Evolutionary conservation across 64 coral and sea anemone genomes (phyloP).

Genomic region (Actinia equina): DNA sequence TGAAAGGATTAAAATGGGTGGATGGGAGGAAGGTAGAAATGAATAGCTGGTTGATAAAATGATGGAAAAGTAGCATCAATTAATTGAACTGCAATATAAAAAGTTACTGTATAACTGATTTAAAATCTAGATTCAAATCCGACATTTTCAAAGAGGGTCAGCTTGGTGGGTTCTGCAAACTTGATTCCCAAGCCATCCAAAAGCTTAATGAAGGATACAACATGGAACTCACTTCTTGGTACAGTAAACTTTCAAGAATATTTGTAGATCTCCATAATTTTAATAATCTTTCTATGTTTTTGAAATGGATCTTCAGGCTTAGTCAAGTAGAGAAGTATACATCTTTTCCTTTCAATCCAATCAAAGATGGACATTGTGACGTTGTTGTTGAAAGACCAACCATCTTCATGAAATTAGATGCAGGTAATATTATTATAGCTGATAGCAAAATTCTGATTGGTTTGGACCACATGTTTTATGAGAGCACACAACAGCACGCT

Average conservation of each 20-base stretch:
- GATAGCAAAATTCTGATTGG: too few relatives aligned
- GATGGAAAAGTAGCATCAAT: too few relatives aligned
- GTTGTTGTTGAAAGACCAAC: slow-evolving; percentile 88
- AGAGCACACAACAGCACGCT: too few relatives aligned
- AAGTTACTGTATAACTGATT: background rate
- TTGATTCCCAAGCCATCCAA: slow-evolving; percentile 25
- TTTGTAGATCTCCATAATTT: too few relatives aligned
- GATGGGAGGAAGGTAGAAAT: too few relatives aligned
- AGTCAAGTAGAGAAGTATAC: slow-evolving; percentile 74
- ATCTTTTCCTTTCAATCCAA: slow-evolving; percentile 69
- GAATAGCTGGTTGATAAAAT: too few relatives aligned
- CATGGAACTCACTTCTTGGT: slow-evolving; percentile 92
- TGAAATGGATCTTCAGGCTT: slow-evolving; percentile 46
- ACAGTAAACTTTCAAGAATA: background rate
- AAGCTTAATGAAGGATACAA: slow-evolving; percentile 56
- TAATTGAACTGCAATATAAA: too few relatives aligned
- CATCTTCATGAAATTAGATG: slow-evolving; percentile 96
- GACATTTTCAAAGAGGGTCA: slow-evolving; percentile 22
- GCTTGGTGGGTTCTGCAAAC: slow-evolving; percentile 39
- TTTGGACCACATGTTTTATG: too few relatives aligned
- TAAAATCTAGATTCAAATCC: slow-evolving; percentile 14
- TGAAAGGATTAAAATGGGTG: too few relatives aligned
- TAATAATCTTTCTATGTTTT: background rate
- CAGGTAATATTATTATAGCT: slow-evolving; percentile 45
- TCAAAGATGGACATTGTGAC: slow-evolving; percentile 75